Evolutionary conservation across 1,140 invertebrate species (phyloP).

Genomic region (Cherax quadricarinatus): DNA sequence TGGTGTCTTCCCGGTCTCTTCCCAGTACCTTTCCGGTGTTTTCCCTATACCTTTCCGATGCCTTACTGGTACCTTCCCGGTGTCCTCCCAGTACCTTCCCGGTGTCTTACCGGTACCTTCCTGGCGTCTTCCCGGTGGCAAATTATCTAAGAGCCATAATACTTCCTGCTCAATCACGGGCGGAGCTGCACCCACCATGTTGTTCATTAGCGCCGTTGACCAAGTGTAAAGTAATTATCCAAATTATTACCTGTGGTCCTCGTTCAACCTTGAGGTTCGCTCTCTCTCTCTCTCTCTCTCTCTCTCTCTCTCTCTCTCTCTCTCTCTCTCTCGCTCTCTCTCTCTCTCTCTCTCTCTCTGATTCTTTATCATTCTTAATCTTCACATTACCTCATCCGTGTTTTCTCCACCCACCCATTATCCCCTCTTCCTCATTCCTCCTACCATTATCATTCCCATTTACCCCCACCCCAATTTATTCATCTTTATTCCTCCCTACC

Average conservation of each 20-base stretch:
- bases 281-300: background rate
- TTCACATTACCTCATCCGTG: no score
- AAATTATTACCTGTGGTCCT: conserved; percentile 14
- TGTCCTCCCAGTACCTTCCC: background rate
- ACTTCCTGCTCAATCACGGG: background rate
- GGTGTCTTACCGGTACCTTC: background rate
- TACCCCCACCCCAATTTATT: no score
- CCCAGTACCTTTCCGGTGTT: no score
- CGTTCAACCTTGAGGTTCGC: background rate
- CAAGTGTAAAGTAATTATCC: conserved; percentile 52
- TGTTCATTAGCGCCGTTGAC: conserved; percentile 47
- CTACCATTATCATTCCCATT: no score
- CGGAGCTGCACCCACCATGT: background rate
- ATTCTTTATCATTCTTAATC: no score
- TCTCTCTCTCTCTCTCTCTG: background rate
- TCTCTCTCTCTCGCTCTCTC: background rate
- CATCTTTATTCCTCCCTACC: no score
- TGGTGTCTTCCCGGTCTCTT: no score
- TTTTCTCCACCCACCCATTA: no score
- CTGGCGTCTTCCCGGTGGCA: background rate
- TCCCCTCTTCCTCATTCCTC: no score
- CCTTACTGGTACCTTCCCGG: background rate
- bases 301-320: background rate
- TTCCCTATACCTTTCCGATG: background rate
- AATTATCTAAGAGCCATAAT: conserved; percentile 2